Conservation (phyloP, 2,888 invertebrate genomes). For the Lissonota sp. region DNA sequence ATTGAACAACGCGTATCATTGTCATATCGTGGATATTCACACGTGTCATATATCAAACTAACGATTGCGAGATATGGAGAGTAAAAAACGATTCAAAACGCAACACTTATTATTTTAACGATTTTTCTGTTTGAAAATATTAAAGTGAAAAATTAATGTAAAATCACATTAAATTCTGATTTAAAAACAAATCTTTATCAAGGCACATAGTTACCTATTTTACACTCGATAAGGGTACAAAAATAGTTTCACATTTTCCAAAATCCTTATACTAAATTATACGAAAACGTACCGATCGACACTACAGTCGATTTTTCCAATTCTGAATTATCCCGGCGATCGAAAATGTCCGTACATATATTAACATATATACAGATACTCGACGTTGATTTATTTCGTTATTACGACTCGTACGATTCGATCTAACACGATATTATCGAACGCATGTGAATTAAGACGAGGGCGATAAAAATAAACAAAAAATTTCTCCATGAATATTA, state of each 20-base stretch:
- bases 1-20: too few species aligned
- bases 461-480: conserved; percentile 20
- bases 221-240: too few species aligned
- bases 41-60: not conserved
- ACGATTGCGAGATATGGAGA: not conserved
- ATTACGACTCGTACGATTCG: not conserved
- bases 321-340: not conserved
- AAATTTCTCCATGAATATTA: conserved; percentile 24
- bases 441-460: conserved; percentile 30
- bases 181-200: too few species aligned
- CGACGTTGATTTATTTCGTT: conserved; percentile 4
- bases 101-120: not conserved
- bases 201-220: too few species aligned
- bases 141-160: too few species aligned
- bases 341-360: not conserved
- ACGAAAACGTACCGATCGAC: not conserved
- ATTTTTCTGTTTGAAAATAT: not conserved
- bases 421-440: conserved; percentile 42
- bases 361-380: not conserved
- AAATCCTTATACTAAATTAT: not conserved
- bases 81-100: not conserved
- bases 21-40: conserved; percentile 1
- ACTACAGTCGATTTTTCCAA: not conserved
- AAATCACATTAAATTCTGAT: too few species aligned
- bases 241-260: not conserved